phyloP scores from a whole-genome alignment of 1,140 invertebrate species.

The Bombus impatiens region DNA sequence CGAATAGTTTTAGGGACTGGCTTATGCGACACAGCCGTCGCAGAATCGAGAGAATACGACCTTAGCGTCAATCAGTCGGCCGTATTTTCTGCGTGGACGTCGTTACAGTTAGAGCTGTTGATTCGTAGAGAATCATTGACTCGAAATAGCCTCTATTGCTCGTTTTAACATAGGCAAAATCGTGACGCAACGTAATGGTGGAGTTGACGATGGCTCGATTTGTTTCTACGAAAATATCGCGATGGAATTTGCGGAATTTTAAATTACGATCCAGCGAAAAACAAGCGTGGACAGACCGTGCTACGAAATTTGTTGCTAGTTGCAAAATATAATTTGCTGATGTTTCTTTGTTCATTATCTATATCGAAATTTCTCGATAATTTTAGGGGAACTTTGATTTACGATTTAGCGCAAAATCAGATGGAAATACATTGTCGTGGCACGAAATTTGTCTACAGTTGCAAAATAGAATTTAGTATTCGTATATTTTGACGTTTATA shows the following conservation, averaged over 20 bases:
- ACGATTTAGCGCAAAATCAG: no score
- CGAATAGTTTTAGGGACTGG: neutral
- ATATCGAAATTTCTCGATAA: no score
- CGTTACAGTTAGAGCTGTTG: neutral
- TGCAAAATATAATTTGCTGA: no score
- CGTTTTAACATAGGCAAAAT: neutral
- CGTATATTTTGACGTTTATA: no score
- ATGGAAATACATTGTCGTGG: no score
- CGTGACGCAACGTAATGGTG: slow-evolving; percentile 15
- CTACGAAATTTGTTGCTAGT: no score
- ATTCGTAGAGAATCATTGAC: slow-evolving; percentile 8
- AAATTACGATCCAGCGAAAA: neutral
- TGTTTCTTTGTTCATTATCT: no score
- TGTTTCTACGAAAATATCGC: neutral
- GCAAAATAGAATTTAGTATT: no score
- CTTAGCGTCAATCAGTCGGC: slow-evolving; percentile 30
- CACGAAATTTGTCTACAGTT: no score
- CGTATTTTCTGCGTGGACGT: slow-evolving; percentile 35
- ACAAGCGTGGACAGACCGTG: neutral
- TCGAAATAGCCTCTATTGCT: slow-evolving; percentile 30
- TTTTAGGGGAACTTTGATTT: no score
- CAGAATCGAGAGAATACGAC: neutral
- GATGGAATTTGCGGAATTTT: neutral
- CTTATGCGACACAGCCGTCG: neutral
- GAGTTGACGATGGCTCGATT: neutral